phyloP scores from a whole-genome alignment of 2,797 vertebrate species.

The Octomys mimax region DNA sequence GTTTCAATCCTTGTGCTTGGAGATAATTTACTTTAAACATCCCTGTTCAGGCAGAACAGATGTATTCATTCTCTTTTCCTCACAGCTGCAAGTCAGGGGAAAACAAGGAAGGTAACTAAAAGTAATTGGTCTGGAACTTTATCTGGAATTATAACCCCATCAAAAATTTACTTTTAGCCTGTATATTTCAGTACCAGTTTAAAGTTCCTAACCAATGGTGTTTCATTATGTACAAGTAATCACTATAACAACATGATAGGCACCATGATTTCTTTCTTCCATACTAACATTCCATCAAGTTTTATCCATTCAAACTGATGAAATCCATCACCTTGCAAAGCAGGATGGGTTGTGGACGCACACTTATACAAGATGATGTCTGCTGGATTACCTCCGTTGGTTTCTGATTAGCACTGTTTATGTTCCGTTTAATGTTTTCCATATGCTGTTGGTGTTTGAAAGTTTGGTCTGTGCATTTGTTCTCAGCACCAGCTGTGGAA shows the following conservation, averaged over 20 bases:
- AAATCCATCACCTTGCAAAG: slow-evolving; percentile 44
- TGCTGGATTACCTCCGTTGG: slow-evolving; percentile 71
- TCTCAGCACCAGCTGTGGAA: slow-evolving; percentile 77
- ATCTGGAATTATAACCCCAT: slow-evolving; percentile 60
- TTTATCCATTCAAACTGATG: slow-evolving; percentile 30
- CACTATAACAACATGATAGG: slow-evolving; percentile 39
- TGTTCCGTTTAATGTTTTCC: slow-evolving; percentile 79
- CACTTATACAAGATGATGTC: slow-evolving; percentile 13
- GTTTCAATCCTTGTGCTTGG: neutral
- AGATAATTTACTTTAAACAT: slow-evolving; percentile 55
- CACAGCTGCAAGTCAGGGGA: neutral
- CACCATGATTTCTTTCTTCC: slow-evolving; percentile 45
- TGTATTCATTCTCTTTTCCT: slow-evolving; percentile 32
- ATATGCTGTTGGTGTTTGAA: slow-evolving; percentile 68
- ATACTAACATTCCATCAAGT: slow-evolving; percentile 59
- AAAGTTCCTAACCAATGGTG: slow-evolving; percentile 65
- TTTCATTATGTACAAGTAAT: slow-evolving; percentile 43
- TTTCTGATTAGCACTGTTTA: slow-evolving; percentile 76
- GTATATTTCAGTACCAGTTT: slow-evolving; percentile 66
- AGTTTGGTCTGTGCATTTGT: slow-evolving; percentile 56
- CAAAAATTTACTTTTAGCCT: slow-evolving; percentile 38
- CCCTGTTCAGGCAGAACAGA: neutral
- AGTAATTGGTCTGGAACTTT: slow-evolving; percentile 65
- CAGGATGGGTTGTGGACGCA: slow-evolving; percentile 13
- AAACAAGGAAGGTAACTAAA: slow-evolving; percentile 67